A percentile compares a stretch with the other conserved stretches of the same genome.
Conservation (phyloP, 2,113 vertebrate species). For the Chionis minor region DNA sequence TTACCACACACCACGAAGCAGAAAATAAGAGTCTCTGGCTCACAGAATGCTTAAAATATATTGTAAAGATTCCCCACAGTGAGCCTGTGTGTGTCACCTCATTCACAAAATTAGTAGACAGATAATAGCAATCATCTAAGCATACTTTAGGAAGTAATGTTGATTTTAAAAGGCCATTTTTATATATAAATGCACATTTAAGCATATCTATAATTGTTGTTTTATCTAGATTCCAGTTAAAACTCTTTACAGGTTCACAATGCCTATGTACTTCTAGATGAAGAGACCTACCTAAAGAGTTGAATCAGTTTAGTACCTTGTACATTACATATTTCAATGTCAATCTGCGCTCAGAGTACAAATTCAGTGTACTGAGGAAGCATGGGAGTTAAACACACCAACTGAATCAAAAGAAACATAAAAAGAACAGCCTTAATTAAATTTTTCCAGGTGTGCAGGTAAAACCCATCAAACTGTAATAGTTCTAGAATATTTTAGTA, state of each 20-base stretch:
- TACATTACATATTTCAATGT: not conserved
- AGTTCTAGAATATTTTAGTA: not conserved
- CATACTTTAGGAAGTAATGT: not conserved
- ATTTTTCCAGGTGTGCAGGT: not conserved
- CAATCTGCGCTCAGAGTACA: not conserved
- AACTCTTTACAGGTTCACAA: not conserved
- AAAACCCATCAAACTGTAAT: not conserved
- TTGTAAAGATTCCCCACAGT: constrained; percentile 11
- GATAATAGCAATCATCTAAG: not conserved
- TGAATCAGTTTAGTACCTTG: not conserved
- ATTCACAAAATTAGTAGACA: not conserved
- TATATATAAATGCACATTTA: not conserved
- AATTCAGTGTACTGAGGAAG: not conserved
- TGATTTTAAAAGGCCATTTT: not conserved
- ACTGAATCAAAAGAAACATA: not conserved
- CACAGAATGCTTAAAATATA: not conserved
- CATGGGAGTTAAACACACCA: not conserved
- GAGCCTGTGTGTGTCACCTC: not conserved
- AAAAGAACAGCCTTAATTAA: not conserved
- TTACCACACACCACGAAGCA: not conserved
- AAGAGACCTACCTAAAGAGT: not conserved
- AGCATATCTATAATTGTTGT: not conserved
- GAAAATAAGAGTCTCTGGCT: constrained; percentile 46
- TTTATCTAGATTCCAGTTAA: not conserved
- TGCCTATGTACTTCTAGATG: not conserved